Conservation (phyloP, 2,888 invertebrate genomes). For the Mesodorylaimus sp. region DNA sequence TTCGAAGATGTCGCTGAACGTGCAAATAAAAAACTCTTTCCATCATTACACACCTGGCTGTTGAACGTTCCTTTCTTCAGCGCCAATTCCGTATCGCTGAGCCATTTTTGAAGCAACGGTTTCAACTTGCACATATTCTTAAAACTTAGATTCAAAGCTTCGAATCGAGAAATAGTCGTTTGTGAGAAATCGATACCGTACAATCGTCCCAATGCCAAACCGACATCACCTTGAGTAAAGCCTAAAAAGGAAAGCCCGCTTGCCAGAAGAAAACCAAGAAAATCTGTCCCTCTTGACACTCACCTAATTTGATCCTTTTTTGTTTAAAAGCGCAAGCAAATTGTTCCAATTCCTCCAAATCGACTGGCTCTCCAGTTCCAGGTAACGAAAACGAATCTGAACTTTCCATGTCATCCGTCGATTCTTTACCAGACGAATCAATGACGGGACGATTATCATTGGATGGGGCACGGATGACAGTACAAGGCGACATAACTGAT, state of each 20-base stretch:
- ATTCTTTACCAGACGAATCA: too few relatives aligned
- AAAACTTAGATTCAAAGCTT: constrained; percentile 90
- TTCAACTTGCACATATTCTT: constrained; percentile 99
- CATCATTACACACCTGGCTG: neutral
- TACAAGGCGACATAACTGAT: too few relatives aligned
- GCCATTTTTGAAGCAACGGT: constrained; percentile 87
- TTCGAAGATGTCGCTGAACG: too few relatives aligned
- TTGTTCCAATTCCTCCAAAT: constrained; percentile 89
- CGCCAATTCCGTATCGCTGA: constrained; percentile 47
- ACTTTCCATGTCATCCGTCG: too few relatives aligned
- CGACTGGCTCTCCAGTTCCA: constrained; percentile 92
- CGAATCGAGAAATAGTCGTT: constrained; percentile 90
- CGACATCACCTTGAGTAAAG: constrained; percentile 96
- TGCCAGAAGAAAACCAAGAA: too few relatives aligned
- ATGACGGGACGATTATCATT: too few relatives aligned
- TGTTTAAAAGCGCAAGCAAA: constrained; percentile 97
- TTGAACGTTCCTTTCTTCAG: neutral
- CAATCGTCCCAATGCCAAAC: constrained; percentile 90
- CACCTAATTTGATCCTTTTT: constrained; percentile 81
- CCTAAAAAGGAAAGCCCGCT: constrained; percentile 43
- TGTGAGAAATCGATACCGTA: constrained; percentile 91
- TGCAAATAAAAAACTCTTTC: too few relatives aligned
- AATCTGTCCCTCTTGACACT: too few relatives aligned
- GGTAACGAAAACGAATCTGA: too few relatives aligned
- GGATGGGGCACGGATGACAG: too few relatives aligned